Evolutionary conservation across 2,888 invertebrate species (phyloP), one percentile per base, ranked within the genome.

Genomic region (Adelphocoris suturalis): DNA sequence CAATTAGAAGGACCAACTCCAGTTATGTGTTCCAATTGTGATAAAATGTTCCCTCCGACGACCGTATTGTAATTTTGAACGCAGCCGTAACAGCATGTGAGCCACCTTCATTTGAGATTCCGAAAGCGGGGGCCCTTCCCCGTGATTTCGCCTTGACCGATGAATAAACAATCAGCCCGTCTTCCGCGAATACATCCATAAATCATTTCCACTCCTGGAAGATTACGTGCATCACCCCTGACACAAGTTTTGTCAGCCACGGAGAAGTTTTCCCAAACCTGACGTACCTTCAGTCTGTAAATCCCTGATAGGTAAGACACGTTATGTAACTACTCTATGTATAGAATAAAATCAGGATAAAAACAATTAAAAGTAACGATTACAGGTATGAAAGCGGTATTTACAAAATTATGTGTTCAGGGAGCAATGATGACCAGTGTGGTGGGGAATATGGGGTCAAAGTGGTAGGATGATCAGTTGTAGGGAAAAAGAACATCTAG

Each of bases 101-200:
- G 68, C 23, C 19, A 12, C n/a, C 78, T 78, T 78, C 47, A 78
- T 78, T 46, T 9, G 78, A 46, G n/a, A 78, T 78, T 78, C 78
- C 12, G 23, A 68, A 68, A 68, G 68, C 68, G 68, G 61, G 19
- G 19, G n/a, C n/a, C 9, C n/a, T 19, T 12, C 68, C 46, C 78
- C 19, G 78, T 46, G 78, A 78, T 78, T 78, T 46, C 19, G 78
- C 78, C 78, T 78, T 78, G 78, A 47, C 78, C 78, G 78, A 78
- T 78, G 78, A 78, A 78, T 78, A 78, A 78, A 78, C 78, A 78
- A 78, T 37, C 78, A 78, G 47, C 28, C 46, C 19, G 27, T 14
- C 28, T 19, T 28, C 46, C 37, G 47, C 46, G 78, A 47, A 78
- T 78, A 78, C 68, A 68, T 68, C 68, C 68, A 68, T 68, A 68